phyloP scores from a whole-genome alignment of 2,888 invertebrate species.

The Scaptomyza caliginosa region DNA sequence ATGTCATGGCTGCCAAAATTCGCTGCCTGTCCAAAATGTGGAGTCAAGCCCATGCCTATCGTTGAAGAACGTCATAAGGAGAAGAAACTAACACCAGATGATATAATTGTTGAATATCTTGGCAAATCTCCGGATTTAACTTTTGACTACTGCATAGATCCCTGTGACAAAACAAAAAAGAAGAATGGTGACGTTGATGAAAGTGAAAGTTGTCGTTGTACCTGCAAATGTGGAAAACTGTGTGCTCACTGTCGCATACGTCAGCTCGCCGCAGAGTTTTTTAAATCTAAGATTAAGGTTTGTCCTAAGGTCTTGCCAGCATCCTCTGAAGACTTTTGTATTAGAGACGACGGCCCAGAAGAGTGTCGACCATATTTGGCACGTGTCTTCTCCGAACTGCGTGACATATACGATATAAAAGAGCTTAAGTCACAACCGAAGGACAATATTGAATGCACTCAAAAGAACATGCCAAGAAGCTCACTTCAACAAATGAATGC shows the following conservation, averaged over 20 bases:
- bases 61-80: constrained; percentile 71
- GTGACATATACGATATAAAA: constrained; percentile 73
- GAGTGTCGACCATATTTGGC: constrained; percentile 76
- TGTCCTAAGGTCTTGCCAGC: constrained; percentile 46
- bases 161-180: constrained; percentile 29
- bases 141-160: constrained; percentile 55
- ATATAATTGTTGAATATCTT: constrained; percentile 73
- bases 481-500: not conserved
- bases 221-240: constrained; percentile 64
- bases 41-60: constrained; percentile 77
- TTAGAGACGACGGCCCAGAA: constrained; percentile 44
- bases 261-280: constrained; percentile 66
- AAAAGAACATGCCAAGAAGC: not conserved
- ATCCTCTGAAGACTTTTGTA: constrained; percentile 57
- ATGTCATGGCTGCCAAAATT: constrained; percentile 84
- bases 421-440: constrained; percentile 38
- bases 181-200: not conserved
- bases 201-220: constrained; percentile 51
- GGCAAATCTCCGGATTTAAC: constrained; percentile 37
- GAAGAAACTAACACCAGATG: constrained; percentile 67
- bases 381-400: constrained; percentile 76
- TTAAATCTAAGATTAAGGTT: not conserved
- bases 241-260: constrained; percentile 78
- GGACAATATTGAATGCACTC: not conserved
- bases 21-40: constrained; percentile 82